These are phyloP conservation scores for Muscicapa striata DNA, from an alignment of 2,797 vertebrate genomes.

Conservation along the genomic window DNA sequence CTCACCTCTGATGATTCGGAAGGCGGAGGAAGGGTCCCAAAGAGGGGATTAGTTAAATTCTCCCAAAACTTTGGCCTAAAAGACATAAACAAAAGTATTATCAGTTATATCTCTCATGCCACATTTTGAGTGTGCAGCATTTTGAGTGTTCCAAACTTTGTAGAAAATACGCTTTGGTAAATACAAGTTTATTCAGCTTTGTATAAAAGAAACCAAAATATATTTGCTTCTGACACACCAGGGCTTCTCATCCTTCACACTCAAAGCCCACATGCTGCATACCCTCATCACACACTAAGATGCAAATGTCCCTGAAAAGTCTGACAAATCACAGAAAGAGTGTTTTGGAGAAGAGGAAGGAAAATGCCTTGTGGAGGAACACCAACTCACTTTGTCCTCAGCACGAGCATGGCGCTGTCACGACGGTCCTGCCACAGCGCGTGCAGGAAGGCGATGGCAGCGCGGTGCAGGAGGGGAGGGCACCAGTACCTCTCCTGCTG, in stretches of 20 bases:
- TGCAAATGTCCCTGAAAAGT: background rate
- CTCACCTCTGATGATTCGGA: slow-evolving; percentile 95
- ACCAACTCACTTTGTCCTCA: slow-evolving; percentile 88
- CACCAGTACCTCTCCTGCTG: slow-evolving; percentile 94
- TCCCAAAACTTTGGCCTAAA: slow-evolving; percentile 95
- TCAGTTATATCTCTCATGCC: background rate
- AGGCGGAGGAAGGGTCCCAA: slow-evolving; percentile 86
- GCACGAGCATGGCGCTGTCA: slow-evolving; percentile 94
- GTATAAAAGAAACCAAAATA: background rate
- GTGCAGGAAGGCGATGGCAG: slow-evolving; percentile 92
- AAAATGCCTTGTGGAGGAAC: background rate
- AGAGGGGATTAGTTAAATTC: slow-evolving; percentile 91
- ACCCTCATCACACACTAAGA: background rate
- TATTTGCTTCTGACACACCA: background rate
- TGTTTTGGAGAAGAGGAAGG: background rate
- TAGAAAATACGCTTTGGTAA: background rate
- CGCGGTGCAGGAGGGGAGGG: slow-evolving; percentile 90
- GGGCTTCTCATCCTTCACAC: background rate
- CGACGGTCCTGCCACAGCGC: slow-evolving; percentile 97
- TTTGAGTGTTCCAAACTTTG: background rate
- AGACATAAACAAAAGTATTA: background rate
- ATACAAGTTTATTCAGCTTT: background rate
- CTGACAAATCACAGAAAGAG: background rate
- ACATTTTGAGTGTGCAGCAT: background rate
- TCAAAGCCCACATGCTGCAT: background rate